phyloP scores from a whole-genome alignment of 2,797 vertebrate species.

The Mormyrus proboscirostris region DNA sequence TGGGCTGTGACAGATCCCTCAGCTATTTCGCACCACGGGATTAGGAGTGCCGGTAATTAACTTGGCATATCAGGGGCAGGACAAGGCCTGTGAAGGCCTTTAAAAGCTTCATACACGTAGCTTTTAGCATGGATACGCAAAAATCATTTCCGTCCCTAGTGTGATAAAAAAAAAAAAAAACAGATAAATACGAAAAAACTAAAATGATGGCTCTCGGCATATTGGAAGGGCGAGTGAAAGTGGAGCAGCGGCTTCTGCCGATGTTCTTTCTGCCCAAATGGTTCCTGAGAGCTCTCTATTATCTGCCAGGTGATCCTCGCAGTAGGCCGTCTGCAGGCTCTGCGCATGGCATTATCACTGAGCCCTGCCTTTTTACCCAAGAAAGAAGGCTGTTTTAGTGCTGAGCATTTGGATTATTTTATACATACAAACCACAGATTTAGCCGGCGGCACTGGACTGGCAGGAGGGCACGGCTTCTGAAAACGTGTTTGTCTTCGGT shows the following conservation, averaged over 20 bases:
- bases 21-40: slow-evolving; percentile 58
- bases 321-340: slow-evolving; percentile 46
- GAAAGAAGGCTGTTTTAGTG: slow-evolving; percentile 35
- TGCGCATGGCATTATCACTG: slow-evolving; percentile 51
- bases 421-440: slow-evolving; percentile 28
- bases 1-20: slow-evolving; percentile 28
- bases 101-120: slow-evolving; percentile 53
- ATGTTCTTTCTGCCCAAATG: slow-evolving; percentile 35
- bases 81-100: slow-evolving; percentile 42
- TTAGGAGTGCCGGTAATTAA: slow-evolving; percentile 47
- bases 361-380: slow-evolving; percentile 35
- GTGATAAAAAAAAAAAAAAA: slow-evolving; percentile 29
- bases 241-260: slow-evolving; percentile 32
- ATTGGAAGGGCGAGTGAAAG: slow-evolving; percentile 46
- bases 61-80: slow-evolving; percentile 30
- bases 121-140: slow-evolving; percentile 43
- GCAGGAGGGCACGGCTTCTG: slow-evolving; percentile 44
- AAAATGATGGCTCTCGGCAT: slow-evolving; percentile 51
- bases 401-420: slow-evolving; percentile 29
- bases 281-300: slow-evolving; percentile 36
- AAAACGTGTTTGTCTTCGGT: slow-evolving; percentile 62
- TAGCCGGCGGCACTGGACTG: slow-evolving; percentile 55
- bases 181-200: slow-evolving; percentile 50
- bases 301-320: slow-evolving; percentile 47
- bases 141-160: slow-evolving; percentile 43